Percentiles rank a stretch among this genome's conserved stretches.
Evolutionary conservation across 2,113 vertebrate genomes (phyloP).

Genomic region (Phalacrocorax aristotelis): DNA sequence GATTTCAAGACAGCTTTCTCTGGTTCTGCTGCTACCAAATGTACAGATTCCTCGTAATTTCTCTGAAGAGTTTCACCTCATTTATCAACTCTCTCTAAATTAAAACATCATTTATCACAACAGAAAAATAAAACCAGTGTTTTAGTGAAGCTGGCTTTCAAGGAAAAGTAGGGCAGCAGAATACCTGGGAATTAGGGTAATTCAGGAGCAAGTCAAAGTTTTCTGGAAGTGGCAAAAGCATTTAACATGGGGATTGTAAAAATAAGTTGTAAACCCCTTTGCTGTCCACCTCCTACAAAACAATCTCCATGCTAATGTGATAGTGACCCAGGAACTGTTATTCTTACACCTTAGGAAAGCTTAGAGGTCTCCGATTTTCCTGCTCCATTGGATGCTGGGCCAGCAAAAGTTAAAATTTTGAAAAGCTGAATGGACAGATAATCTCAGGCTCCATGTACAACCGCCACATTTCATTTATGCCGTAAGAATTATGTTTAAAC

Average conservation of each 20-base stretch:
- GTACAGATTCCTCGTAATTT: not conserved
- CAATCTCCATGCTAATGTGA: not conserved
- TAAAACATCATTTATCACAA: not conserved
- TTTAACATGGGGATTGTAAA: not conserved
- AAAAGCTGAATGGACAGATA: not conserved
- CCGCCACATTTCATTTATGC: not conserved
- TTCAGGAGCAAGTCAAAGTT: not conserved
- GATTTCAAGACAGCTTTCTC: not conserved
- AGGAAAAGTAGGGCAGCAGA: not conserved
- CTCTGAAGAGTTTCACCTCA: not conserved
- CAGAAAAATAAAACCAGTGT: not conserved
- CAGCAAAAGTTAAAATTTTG: not conserved
- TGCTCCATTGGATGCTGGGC: not conserved
- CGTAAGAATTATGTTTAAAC: not conserved
- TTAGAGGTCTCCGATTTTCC: not conserved
- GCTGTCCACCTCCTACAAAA: not conserved
- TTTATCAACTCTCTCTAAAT: not conserved
- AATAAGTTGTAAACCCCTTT: not conserved
- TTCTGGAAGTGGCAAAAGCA: not conserved
- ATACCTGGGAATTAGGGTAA: not conserved
- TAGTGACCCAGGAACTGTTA: not conserved
- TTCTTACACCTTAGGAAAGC: not conserved
- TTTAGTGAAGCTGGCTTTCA: not conserved
- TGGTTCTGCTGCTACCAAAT: not conserved
- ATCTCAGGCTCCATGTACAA: not conserved